Evolutionary conservation across 1,140 invertebrate genomes (phyloP), one percentile per base, ranked within the genome.

Genomic region (Saccostrea echinata): DNA sequence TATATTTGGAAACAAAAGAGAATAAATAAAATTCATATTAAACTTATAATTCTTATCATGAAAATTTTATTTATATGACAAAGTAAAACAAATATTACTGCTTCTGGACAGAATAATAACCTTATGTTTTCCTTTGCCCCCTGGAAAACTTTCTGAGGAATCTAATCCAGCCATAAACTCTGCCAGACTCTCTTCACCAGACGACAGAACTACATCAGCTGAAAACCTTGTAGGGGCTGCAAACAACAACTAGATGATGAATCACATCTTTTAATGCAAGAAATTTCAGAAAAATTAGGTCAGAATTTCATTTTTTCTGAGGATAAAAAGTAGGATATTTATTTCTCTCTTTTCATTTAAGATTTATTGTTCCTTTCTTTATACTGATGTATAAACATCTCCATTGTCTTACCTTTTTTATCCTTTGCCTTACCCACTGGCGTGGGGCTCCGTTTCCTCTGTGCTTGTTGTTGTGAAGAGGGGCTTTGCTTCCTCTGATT

Each of bases 111-210:
- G n/a, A n/a, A 61, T 53, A 13, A 12, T 16, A 24, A 27, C 35
- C 35, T 86, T 71, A 12, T 43, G 21, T 86, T 76, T 86, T 53
- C 68, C 68, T 30, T 76, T 52, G 13, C 35, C 51, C 18, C 51
- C 33, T n/a, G 55, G 30, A 61, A 84, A 84, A 84, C 68, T 76
- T 33, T 76, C 68, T 11, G 68, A 76, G 30, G 68, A 76, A 55
- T 89, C 86, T 6, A 91, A 51, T 11, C 85, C 85, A 30, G 91
- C 88, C n/a, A 92, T 91, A 86, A 92, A 92, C 52, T 93, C 92
- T 61, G 91, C 90, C 85, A 93, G 84, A 85, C 91, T 92, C 71
- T 92, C 92, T 30, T 92, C 91, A 71, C 90, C 91, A 30, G 92
- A 92, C 30, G 89, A 90, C 24, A 91, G 80, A 13, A 90, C 88